A percentile compares a stretch with the other conserved stretches of the same genome.
Conservation (phyloP, 2,797 vertebrate species). For the Artibeus jamaicensis region DNA sequence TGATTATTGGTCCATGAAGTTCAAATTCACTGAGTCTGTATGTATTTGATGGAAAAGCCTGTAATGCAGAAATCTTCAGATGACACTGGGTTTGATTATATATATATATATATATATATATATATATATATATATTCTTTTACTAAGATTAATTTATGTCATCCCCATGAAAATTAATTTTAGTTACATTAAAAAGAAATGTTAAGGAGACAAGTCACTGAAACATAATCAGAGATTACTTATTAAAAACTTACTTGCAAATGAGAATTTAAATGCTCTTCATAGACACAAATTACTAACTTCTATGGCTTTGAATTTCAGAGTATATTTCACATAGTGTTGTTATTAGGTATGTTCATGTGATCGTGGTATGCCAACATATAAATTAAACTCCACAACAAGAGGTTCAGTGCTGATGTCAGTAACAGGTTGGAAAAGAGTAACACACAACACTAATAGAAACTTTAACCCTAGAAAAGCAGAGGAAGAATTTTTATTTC, state of each 20-base stretch:
- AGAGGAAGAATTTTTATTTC: background rate
- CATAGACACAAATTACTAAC: background rate
- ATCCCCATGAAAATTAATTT: background rate
- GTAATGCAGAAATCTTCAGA: background rate
- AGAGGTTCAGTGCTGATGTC: background rate
- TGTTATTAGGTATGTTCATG: background rate
- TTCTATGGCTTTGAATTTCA: background rate
- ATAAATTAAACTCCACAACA: background rate
- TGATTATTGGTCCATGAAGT: background rate
- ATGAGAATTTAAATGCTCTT: background rate
- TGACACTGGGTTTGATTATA: background rate
- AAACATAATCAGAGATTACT: background rate
- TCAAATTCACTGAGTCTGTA: background rate
- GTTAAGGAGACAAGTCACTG: background rate
- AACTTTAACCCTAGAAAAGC: conserved; percentile 46
- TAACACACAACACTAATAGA: background rate
- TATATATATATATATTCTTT: too few species aligned
- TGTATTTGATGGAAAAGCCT: background rate
- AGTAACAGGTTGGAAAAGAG: background rate
- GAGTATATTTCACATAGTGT: background rate
- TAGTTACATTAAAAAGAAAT: conserved; percentile 31
- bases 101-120: too few species aligned
- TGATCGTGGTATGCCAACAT: background rate
- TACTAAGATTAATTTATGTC: background rate
- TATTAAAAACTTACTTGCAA: background rate